Base-by-base conservation (phyloP, 2,113 vertebrate genomes). In the Carassius auratus region DNA sequence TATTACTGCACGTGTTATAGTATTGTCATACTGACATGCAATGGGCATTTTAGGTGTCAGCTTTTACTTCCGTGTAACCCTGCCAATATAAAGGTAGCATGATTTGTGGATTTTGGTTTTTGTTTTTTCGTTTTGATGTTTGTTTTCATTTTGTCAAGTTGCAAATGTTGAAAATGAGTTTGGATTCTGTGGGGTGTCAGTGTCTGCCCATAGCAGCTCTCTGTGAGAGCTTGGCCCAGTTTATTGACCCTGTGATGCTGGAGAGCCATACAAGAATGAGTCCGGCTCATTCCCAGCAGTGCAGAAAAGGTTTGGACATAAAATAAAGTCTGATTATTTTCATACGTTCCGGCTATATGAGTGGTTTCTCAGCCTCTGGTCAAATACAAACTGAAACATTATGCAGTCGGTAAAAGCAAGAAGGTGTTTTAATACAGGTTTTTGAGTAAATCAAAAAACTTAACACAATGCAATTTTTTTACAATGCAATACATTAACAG, bases 271-370 rank as follows among this genome's bases (percentile, higher is more conserved):
- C 10, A 2, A 79, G 38, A 77, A 45, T 10, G 71, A 85, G 82
- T 87, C 68, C 76, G n/a, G 8, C 30, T 86, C 73, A 42, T 55
- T 48, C 42, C 38, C 59, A 69, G 73, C 69, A 86, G 85, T 19
- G 80, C 75, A 50, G 83, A 68, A 85, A 77, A 80, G 84, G 74
- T 86, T 59, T 59, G 30, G 83, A 78, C n/a, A 42, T 52, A n/a
- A 12, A 90, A 87, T 89, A 91, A 92, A 92, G 66, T 57, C 85
- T 77, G 61, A 7, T 14, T 80, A 13, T 90, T 84, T 82, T 84
- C 59, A 55, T 83, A 84, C 6, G 61, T 87, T 62, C 82, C 4
- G 23, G 10, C 23, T 13, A 14, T 52, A n/a, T 55, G 75, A 33
- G 13, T 55, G 0, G 8, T 55, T 76, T 3, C 48, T 76, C 33